Evolutionary conservation across 2,888 invertebrate genomes (phyloP), one percentile per base, ranked within the genome.

Genomic region (Eupsilia transversa): DNA sequence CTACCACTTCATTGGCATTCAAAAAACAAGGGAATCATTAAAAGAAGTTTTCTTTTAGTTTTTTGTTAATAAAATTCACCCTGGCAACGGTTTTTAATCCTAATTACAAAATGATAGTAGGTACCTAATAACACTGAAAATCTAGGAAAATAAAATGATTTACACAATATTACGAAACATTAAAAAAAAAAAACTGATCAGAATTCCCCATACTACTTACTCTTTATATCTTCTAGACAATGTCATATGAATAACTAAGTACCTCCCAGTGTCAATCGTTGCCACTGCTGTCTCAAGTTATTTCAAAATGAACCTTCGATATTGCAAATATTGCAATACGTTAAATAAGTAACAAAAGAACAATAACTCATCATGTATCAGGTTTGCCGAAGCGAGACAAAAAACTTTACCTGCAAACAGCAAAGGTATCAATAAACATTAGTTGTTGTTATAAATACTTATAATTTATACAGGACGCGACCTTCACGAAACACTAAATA

Each of bases 381-480:
- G 54, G 52, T 60, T 46, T 20, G 57, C 23, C 3, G 23, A 46
- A 12, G 17, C 38, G 63, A 20, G 12, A 41, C 30, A 68, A 79
- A 64, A 79, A 65, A 35, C 38, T 64, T 80, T 80, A 80, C 80
- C 68, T 80, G 68, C 27, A 17, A 23, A n/a, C 12, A 12, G 4
- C 43, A 23, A 30, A 65, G 35, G 54, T 73, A 63, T 63, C n/a
- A 23, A 54, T 41, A 27, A 27, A 43, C 38, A 46, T 57, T 14
- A 14, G 20, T 38, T 46, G 6, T 65, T 56, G 30, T 49, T 38
- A 33, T 38, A 56, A 30, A 38, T 14, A 65, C 30, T 76, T 43
- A 27, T 38, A n/a, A 30, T 43, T 35, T 61, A n/a, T 38, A 46
- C 1, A n/a, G 23, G 35, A 52, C 52, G 27, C 12, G 41, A 73